Base-by-base conservation (phyloP, 2,888 invertebrate genomes). In the Leptinotarsa tumamoca region DNA sequence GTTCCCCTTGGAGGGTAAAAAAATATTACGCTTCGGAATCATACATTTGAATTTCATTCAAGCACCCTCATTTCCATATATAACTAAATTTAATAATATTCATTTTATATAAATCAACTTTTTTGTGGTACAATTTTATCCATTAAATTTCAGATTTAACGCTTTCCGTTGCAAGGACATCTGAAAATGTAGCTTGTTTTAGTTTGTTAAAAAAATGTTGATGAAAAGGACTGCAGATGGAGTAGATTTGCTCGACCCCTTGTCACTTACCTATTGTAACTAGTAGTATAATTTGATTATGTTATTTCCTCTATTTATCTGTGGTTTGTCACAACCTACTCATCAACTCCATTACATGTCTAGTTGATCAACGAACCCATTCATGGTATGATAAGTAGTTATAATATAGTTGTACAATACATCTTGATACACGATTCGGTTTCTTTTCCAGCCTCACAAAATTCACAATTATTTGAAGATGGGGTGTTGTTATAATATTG, bases 311-410 rank as follows among this genome's bases (percentile, higher is more conserved):
- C 75, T 80, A 80, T 82, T 78, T 82, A 82, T 84, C 84, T 85
- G 85, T 86, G 86, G 86, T 87, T 86, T 84, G 84, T 87, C 86
- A 86, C 85, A 84, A 85, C 86, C 83, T 87, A 83, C 84, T 85
- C 84, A 84, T 86, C 84, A 84, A 86, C 85, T 87, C 85, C 85
- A 85, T 86, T 67, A 86, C 87, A 87, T 86, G 85, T 87, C 84
- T 87, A 86, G 80, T 79, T 75, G 72, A 78, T 78, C 78, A 77
- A 80, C 80, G 79, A 81, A 82, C 80, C 80, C 78, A 52, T 74
- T 79, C 73, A 73, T 75, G 77, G 72, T 73, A 79, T 74, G 68
- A 73, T 68, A 61, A 68, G 72, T 74, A 77, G 71, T 52, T 74
- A 74, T 77, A 72, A 78, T 72, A 77, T 75, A 77, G 69, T 76